Evolutionary conservation across 2,113 vertebrate species (phyloP), one percentile per base, ranked within the genome.

Genomic region (Nesoenas mayeri): DNA sequence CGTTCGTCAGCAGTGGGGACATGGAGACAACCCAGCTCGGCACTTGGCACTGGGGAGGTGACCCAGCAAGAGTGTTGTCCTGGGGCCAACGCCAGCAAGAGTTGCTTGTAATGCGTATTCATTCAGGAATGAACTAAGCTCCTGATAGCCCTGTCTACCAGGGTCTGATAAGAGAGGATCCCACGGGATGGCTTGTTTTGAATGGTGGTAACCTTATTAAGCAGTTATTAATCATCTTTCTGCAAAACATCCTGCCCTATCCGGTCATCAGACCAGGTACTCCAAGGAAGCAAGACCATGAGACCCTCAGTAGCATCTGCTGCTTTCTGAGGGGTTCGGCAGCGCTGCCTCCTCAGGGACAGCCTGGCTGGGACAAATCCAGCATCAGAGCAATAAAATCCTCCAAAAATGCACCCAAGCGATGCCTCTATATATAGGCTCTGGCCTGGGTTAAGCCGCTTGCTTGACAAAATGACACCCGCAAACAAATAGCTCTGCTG

Each of bases 401-500:
- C 67, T 95, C 91, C 82, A 77, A 80, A 96, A 96, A 81, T 77
- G 85, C 88, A 94, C 80, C 69, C 87, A 90, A 94, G 75, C 6
- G 18, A 93, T 73, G 61, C 3, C 34, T 96, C 97, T 96, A 83
- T 93, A 95, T 95, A 96, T 94, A 95, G 96, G 69, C 44, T 91
- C 80, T 72, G 80, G 82, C 81, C 85, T 61, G 57, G 87, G 77
- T 81, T 86, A 78, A 86, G 91, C 88, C 5, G 0, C 93, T 96
- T 34, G 12, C 85, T 95, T 91, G 88, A 87, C 73, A 90, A 83
- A 95, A 88, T 36, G 78, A 97, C 93, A 95, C 84, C 78, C 40
- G 5, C 87, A 89, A 97, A 92, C 82, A 97, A 96, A 96, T 15
- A 95, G 69, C 79, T 96, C 91, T 85, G 91, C 96, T 94, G 73